Conservation (phyloP, 2,797 vertebrate genomes). For the Ficedula albicollis region DNA sequence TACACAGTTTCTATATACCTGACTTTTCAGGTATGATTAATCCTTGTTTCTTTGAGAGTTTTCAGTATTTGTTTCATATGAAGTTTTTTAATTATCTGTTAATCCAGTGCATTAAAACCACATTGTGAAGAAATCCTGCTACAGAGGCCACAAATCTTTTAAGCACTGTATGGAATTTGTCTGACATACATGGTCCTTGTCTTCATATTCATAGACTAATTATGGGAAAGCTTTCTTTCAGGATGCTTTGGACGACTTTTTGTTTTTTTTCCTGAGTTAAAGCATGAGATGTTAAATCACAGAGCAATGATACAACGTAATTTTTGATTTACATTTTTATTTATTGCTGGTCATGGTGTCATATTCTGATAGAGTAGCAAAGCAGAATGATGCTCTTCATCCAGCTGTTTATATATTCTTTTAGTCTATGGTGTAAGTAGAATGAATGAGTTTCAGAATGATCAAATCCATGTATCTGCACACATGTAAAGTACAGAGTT, state of each 20-base stretch:
- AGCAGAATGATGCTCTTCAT: constrained; percentile 4
- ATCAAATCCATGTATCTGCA: neutral
- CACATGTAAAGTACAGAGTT: neutral
- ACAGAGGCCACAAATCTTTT: neutral
- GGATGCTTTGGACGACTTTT: constrained; percentile 32
- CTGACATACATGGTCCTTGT: neutral
- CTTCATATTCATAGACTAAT: constrained; percentile 27
- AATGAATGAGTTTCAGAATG: neutral
- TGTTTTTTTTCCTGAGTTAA: constrained; percentile 6
- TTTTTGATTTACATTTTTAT: constrained; percentile 47
- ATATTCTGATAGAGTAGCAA: neutral
- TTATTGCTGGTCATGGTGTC: constrained; percentile 46
- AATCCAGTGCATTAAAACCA: neutral
- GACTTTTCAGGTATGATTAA: neutral
- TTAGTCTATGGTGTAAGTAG: neutral
- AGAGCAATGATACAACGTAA: neutral
- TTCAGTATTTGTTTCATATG: constrained; percentile 2
- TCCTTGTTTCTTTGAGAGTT: constrained; percentile 31
- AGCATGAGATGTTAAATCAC: neutral
- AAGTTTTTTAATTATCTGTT: neutral
- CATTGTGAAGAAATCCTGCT: neutral
- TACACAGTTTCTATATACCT: neutral
- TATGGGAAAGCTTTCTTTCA: constrained; percentile 15
- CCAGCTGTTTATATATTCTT: neutral
- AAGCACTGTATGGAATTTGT: neutral